Conservation (phyloP, 2,888 invertebrate species). For the Choristoneura rosaceana region DNA sequence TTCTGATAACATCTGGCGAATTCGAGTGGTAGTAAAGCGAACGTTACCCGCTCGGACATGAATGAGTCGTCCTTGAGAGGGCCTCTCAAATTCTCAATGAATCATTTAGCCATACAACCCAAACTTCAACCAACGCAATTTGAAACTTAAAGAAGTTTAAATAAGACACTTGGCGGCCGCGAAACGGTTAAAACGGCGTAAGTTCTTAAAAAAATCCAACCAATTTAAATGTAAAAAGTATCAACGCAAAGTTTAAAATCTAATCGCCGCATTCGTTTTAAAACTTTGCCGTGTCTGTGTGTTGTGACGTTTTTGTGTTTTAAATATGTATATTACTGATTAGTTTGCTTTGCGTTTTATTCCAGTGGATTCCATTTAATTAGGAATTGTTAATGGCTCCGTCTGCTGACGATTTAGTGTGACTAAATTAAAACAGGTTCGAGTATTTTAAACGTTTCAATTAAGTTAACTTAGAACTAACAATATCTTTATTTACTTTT, state of each 20-base stretch:
- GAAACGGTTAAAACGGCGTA: neutral
- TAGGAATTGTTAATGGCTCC: conserved; percentile 26
- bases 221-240: neutral
- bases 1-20: conserved; percentile 22
- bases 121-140: conserved; percentile 9
- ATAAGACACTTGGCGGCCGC: neutral
- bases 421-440: conserved; percentile 31
- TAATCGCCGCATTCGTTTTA: too few relatives aligned
- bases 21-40: conserved; percentile 20
- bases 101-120: neutral
- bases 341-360: conserved; percentile 29
- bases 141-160: neutral
- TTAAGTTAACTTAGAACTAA: neutral
- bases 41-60: conserved; percentile 24
- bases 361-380: conserved; percentile 29
- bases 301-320: neutral
- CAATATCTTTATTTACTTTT: too few relatives aligned
- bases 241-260: neutral
- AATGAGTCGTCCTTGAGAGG: conserved; percentile 33
- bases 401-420: conserved; percentile 22
- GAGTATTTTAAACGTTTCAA: conserved; percentile 9
- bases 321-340: conserved; percentile 20
- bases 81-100: conserved; percentile 36
- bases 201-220: neutral
- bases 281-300: neutral